phyloP scores from a whole-genome alignment of 2,113 vertebrate species.

The Upupa epops region DNA sequence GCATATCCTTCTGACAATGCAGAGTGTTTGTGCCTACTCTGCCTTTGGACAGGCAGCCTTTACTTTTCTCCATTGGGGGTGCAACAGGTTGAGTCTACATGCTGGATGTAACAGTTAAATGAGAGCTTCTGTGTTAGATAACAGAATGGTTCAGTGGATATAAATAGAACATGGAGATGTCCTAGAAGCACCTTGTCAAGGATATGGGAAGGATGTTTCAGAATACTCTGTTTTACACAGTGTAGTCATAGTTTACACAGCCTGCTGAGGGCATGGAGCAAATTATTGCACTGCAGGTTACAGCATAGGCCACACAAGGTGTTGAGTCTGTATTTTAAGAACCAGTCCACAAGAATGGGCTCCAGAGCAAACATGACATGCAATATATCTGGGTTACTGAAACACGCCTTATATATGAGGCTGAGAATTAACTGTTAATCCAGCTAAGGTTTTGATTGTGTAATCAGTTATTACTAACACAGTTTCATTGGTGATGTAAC shows the following conservation, averaged over 20 bases:
- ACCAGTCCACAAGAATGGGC: neutral
- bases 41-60: neutral
- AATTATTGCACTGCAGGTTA: neutral
- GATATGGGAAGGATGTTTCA: neutral
- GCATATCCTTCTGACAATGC: neutral
- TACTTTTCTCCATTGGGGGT: neutral
- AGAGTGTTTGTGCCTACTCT: neutral
- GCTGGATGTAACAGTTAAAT: neutral
- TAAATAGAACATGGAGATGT: neutral
- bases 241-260: neutral
- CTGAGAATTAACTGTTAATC: neutral
- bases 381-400: neutral
- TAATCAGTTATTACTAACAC: neutral
- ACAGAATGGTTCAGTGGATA: neutral
- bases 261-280: neutral
- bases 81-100: accelerated
- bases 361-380: neutral
- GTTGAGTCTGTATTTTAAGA: neutral
- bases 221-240: neutral
- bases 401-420: neutral
- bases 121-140: neutral
- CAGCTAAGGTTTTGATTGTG: neutral
- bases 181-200: neutral
- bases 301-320: accelerated
- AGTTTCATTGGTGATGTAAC: neutral